Evolutionary conservation across 2,113 vertebrate genomes (phyloP), one percentile per base, ranked within the genome.

Genomic region (Hiodon tergisus): DNA sequence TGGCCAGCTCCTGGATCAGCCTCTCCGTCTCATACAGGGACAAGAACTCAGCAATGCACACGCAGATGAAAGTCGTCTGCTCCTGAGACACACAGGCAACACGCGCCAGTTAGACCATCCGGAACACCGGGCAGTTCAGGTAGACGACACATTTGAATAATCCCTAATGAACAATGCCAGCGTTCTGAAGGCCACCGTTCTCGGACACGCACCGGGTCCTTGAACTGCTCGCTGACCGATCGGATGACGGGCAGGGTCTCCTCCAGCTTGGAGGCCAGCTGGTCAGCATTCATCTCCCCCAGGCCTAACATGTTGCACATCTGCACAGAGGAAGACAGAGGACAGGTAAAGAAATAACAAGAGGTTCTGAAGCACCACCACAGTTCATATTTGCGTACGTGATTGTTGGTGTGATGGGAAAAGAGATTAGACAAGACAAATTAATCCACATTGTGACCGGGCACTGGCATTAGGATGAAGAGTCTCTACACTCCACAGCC

Each of bases 261-360:
- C 66, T 98, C 96, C 4, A 98, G 88, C 81, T 97, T 97, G 57
- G 96, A 98, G 0, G 95, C 96, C 78, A 98, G 85, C 77, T 98
- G 96, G 83, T 97, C 96, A 0, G 96, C 95, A 0, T 98, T 98
- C 95, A 98, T 98, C 82, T 98, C 95, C 0, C 95, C 95, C 65
- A 98, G 86, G 3, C 96, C 96, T 62, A 98, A 88, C 96, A 98
- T 98, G 86, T 95, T 97, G 73, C 95, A 98, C 95, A 97, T 98
- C 96, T 98, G 75, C 0, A 50, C 62, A 5, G 6, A 67, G 53
- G 4, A 31, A 14, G 53, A 57, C 54, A 57, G n/a, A 46, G 16
- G 31, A 57, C n/a, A 14, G 14, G 58, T 48, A 68, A 14, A 10
- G 47, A 4, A 9, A 13, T 48, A 5, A 50, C 13, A 1, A 2